A percentile compares a stretch with the other conserved stretches of the same genome.
Evolutionary conservation across 1,140 invertebrate species (phyloP).

Genomic region (Lepidostoma basale): DNA sequence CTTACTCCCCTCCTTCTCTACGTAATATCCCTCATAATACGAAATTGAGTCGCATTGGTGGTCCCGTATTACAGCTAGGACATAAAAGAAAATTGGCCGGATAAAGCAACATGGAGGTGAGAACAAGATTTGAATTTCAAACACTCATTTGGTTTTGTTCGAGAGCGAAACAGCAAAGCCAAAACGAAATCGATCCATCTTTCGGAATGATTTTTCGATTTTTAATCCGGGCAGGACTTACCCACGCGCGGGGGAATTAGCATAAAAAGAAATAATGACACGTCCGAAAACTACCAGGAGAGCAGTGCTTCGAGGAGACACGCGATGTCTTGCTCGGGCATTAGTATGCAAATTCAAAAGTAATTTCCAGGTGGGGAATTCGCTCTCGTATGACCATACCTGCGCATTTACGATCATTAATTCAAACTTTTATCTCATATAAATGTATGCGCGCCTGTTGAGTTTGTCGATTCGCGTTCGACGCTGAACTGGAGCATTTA

Average conservation of each 20-base stretch:
- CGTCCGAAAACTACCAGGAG: conserved; percentile 17
- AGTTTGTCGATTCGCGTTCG: not conserved
- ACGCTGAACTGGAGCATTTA: conserved; percentile 18
- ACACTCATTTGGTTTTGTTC: conserved; percentile 13
- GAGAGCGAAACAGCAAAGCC: not conserved
- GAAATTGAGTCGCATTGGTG: no score
- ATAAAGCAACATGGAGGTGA: no score
- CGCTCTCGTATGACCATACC: conserved; percentile 29
- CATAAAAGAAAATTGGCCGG: no score
- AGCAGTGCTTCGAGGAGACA: conserved; percentile 13
- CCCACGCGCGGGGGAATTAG: conserved; percentile 18
- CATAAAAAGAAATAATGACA: conserved; percentile 31
- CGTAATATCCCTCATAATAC: no score
- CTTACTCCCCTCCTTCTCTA: no score
- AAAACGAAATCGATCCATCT: conserved; percentile 11
- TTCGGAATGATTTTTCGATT: conserved; percentile 14
- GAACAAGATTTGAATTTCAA: no score
- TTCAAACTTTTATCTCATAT: conserved; percentile 30
- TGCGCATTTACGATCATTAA: conserved; percentile 28
- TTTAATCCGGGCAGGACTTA: conserved; percentile 6
- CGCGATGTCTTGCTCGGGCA: conserved; percentile 27
- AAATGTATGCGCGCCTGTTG: conserved; percentile 15
- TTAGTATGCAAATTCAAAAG: conserved; percentile 29
- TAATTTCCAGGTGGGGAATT: conserved; percentile 29
- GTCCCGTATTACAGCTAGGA: no score